These are phyloP conservation scores for zebrafish (Danio rerio) DNA, from an alignment of 2,113 vertebrate genomes.

Conservation along the genomic window GRCz12tu NC_133189.1:28105001-28105500, in stretches of 20 bases:
- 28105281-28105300: not conserved
- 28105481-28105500: slow-evolving; percentile 49
- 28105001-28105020: no score
- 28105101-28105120: slow-evolving; percentile 68
- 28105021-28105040: no score
- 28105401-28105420: not conserved
- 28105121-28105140: slow-evolving; percentile 48
- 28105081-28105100: slow-evolving; percentile 62
- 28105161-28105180: not conserved
- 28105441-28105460: not conserved
- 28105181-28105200: not conserved
- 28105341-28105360: not conserved
- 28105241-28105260: not conserved
- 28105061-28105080: no score
- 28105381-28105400: not conserved
- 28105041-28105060: no score
- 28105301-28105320: slow-evolving; percentile 25
- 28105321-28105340: slow-evolving; percentile 21
- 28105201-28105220: not conserved
- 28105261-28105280: slow-evolving; percentile 13
- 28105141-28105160: not conserved
- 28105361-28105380: not conserved
- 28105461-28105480: slow-evolving; percentile 51
- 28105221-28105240: slow-evolving; percentile 21
- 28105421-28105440: not conserved